Percentiles rank a stretch among this genome's conserved stretches.
These are phyloP conservation scores for Polydrusus pterygomalis DNA, from an alignment of 2,888 invertebrate species.

Conservation along the genomic window DNA sequence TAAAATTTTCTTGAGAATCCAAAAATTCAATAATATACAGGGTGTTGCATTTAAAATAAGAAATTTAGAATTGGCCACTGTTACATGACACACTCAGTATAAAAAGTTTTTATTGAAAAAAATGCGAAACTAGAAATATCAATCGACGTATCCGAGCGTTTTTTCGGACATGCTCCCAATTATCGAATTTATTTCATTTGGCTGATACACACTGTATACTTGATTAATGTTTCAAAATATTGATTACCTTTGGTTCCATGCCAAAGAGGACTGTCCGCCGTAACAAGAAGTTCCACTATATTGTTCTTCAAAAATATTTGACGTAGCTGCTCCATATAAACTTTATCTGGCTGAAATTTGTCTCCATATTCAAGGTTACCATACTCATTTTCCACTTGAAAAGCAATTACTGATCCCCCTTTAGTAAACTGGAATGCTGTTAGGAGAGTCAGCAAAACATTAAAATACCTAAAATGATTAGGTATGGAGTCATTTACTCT, in stretches of 20 bases:
- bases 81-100: too few species aligned
- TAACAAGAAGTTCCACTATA: constrained; percentile 73
- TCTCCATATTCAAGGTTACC: constrained; percentile 71
- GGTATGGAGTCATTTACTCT: too few species aligned
- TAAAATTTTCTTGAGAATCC: too few species aligned
- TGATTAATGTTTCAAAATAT: not conserved
- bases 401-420: constrained; percentile 90
- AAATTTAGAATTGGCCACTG: too few species aligned
- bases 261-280: constrained; percentile 71
- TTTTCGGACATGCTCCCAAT: too few species aligned
- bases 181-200: too few species aligned
- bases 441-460: constrained; percentile 73
- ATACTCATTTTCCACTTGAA: constrained; percentile 85
- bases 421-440: constrained; percentile 77
- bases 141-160: too few species aligned
- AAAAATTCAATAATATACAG: too few species aligned
- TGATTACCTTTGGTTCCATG: constrained; percentile 41
- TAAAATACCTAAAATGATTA: constrained; percentile 71
- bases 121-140: too few species aligned
- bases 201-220: too few species aligned
- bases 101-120: too few species aligned
- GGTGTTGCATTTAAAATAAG: too few species aligned
- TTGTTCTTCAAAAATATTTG: constrained; percentile 67
- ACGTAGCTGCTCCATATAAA: constrained; percentile 71
- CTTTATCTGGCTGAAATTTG: constrained; percentile 64